These are phyloP conservation scores for Rhizomys pruinosus DNA, from an alignment of 2,113 vertebrate genomes.

Conservation along the genomic window DNA sequence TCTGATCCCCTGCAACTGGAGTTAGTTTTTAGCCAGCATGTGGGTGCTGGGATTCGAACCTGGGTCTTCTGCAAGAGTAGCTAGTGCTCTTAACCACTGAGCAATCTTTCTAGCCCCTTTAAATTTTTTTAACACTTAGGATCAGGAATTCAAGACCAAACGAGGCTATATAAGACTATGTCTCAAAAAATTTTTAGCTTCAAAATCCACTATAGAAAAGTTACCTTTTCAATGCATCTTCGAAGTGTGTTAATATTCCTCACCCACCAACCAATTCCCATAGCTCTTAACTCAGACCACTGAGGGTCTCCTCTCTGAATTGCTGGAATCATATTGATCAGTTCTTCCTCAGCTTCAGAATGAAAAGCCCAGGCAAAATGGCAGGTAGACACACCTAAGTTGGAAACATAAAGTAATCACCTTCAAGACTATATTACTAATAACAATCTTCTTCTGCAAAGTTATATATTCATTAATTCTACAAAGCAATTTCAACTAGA, in stretches of 20 bases:
- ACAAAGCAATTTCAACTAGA: constrained; percentile 32
- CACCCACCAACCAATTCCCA: constrained; percentile 99
- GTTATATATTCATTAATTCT: neutral
- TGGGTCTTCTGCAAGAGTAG: too few relatives aligned
- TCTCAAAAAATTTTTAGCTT: too few relatives aligned
- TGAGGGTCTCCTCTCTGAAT: constrained; percentile 97
- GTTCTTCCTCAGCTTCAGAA: constrained; percentile 97
- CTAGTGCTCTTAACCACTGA: too few relatives aligned
- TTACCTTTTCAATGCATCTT: constrained; percentile 98
- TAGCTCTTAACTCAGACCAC: constrained; percentile 96
- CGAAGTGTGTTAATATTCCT: constrained; percentile 97
- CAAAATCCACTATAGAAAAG: constrained; percentile 23
- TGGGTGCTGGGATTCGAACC: too few relatives aligned
- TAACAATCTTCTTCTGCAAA: neutral
- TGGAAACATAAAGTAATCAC: constrained; percentile 44
- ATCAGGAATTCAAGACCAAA: neutral
- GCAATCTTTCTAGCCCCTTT: too few relatives aligned
- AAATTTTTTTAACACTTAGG: too few relatives aligned
- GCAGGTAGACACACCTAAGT: constrained; percentile 95
- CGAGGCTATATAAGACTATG: neutral
- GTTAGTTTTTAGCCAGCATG: too few relatives aligned
- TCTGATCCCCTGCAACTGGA: too few relatives aligned
- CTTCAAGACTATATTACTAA: constrained; percentile 49
- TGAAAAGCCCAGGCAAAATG: constrained; percentile 99
- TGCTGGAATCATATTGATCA: constrained; percentile 98